Evolutionary conservation across 1,140 invertebrate species (phyloP).

Genomic region (Cherax destructor): DNA sequence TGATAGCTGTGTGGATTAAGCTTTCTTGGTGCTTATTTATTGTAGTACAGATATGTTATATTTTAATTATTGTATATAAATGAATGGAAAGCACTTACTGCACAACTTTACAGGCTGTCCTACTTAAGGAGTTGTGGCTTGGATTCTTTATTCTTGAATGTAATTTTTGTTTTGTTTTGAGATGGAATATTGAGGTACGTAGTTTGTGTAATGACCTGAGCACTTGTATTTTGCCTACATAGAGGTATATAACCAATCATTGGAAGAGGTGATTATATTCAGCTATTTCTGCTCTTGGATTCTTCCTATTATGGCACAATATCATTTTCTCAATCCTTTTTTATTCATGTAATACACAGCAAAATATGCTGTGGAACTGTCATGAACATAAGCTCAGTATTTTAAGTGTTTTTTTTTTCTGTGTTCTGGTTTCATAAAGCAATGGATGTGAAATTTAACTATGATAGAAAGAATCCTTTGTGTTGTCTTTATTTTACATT

Average conservation of each 20-base stretch:
- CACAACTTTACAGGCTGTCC: neutral
- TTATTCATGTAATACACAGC: neutral
- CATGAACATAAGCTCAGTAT: no score
- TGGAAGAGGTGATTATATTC: neutral
- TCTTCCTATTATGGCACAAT: neutral
- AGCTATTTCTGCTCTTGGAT: no score
- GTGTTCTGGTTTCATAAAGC: no score
- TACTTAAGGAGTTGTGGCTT: constrained; percentile 21
- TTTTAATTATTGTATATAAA: neutral
- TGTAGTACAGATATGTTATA: constrained; percentile 20
- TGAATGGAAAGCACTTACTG: neutral
- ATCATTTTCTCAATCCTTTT: neutral
- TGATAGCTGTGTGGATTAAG: constrained; percentile 4
- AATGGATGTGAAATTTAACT: no score
- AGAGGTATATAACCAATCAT: neutral
- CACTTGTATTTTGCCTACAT: constrained; percentile 16
- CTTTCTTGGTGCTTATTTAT: constrained; percentile 34
- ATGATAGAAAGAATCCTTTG: no score
- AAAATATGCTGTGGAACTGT: neutral
- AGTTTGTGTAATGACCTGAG: constrained; percentile 1
- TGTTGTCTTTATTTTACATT: no score
- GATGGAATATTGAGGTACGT: neutral
- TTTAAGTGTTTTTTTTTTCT: no score
- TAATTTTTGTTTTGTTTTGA: neutral
- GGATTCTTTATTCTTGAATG: constrained; percentile 18